Conservation (phyloP, 2,888 invertebrate genomes). For the Morpho achilles region DNA sequence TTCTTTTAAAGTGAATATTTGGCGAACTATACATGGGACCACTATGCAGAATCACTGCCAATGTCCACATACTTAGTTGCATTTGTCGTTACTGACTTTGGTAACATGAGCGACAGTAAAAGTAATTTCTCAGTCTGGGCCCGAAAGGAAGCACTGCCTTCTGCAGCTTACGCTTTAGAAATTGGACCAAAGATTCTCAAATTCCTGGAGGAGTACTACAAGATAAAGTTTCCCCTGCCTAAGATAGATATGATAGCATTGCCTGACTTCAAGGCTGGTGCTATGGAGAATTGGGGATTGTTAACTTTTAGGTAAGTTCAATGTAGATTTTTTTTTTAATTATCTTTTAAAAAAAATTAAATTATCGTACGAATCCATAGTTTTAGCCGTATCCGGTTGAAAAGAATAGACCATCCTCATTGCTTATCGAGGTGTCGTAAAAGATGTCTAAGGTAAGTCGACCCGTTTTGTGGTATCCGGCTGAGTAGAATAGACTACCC, state of each 20-base stretch:
- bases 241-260: constrained; percentile 96
- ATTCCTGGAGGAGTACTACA: constrained; percentile 86
- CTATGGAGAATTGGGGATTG: constrained; percentile 94
- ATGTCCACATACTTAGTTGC: constrained; percentile 96
- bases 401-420: too few relatives aligned
- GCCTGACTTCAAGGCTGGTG: constrained; percentile 93
- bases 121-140: constrained; percentile 85
- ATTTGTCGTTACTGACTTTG: constrained; percentile 89
- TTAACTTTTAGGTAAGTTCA: constrained; percentile 83
- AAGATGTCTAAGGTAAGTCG: too few relatives aligned
- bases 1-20: constrained; percentile 67
- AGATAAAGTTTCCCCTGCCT: constrained; percentile 86
- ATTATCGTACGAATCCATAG: neutral
- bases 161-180: constrained; percentile 86
- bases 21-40: constrained; percentile 86
- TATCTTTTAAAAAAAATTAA: neutral
- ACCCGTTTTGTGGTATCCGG: too few relatives aligned
- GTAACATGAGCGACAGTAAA: constrained; percentile 62
- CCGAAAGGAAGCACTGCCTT: constrained; percentile 82
- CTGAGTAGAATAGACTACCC: too few relatives aligned
- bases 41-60: constrained; percentile 86
- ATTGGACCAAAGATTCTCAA: constrained; percentile 86
- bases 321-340: neutral
- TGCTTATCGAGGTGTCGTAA: too few relatives aligned
- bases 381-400: too few relatives aligned